These are phyloP conservation scores for Gnathonemus longibarbis DNA, from an alignment of 2,113 vertebrate genomes.

Conservation along the genomic window DNA sequence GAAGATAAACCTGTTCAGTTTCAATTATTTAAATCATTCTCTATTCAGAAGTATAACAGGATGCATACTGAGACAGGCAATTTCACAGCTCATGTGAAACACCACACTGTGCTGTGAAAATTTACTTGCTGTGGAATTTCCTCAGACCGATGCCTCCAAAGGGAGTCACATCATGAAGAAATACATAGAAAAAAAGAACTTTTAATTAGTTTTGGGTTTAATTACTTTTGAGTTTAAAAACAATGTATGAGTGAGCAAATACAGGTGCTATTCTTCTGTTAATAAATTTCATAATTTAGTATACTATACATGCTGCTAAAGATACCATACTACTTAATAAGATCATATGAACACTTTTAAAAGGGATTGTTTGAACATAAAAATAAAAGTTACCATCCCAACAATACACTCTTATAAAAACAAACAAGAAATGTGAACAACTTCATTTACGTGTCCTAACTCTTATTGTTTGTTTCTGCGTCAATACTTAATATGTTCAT, in stretches of 20 bases:
- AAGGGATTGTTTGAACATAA: constrained; percentile 30
- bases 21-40: not conserved
- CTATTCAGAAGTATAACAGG: constrained; percentile 16
- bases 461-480: constrained; percentile 16
- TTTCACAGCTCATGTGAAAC: constrained; percentile 24
- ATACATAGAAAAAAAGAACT: not conserved
- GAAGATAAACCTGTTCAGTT: constrained; percentile 18
- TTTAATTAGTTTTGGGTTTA: constrained; percentile 9
- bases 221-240: constrained; percentile 9
- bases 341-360: constrained; percentile 27
- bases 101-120: not conserved
- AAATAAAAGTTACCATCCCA: constrained; percentile 30
- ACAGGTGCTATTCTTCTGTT: constrained; percentile 6
- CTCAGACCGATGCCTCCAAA: not conserved
- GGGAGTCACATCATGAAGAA: not conserved
- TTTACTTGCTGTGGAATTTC: not conserved
- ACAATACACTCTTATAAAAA: constrained; percentile 33
- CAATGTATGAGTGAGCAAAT: constrained; percentile 22
- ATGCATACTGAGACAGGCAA: constrained; percentile 15
- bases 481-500: constrained; percentile 29
- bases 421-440: constrained; percentile 37
- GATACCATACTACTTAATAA: constrained; percentile 26
- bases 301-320: constrained; percentile 29
- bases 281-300: constrained; percentile 19
- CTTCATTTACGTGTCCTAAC: constrained; percentile 20